Percentiles rank a stretch among this genome's conserved stretches.
Conservation (phyloP, 2,888 invertebrate species). For the Litoditis marina region DNA sequence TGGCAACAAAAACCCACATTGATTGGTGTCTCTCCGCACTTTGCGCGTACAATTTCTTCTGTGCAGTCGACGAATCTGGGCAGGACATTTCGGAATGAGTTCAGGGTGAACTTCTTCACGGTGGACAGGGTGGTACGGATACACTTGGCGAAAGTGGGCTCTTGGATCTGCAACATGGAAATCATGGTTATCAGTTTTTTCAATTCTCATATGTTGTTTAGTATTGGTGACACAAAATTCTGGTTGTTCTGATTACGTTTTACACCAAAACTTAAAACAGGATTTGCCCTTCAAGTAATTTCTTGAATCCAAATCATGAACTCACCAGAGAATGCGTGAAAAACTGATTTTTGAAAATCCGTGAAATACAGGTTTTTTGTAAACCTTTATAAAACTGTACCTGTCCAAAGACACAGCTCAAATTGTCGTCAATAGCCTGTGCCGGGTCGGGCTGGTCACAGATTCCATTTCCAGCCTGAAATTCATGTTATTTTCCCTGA, state of each 20-base stretch:
- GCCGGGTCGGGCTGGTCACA: slow-evolving; percentile 54
- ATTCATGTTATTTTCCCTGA: too few relatives aligned
- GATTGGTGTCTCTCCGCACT: slow-evolving; percentile 55
- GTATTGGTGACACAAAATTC: too few relatives aligned
- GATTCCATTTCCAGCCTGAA: slow-evolving; percentile 50
- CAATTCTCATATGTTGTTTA: too few relatives aligned
- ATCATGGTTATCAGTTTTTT: too few relatives aligned
- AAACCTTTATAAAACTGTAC: too few relatives aligned
- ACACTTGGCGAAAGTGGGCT: slow-evolving; percentile 58
- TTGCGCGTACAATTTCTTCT: slow-evolving; percentile 49
- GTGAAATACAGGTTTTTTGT: too few relatives aligned
- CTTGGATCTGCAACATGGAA: slow-evolving; percentile 36
- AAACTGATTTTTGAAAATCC: too few relatives aligned
- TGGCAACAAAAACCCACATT: slow-evolving; percentile 21
- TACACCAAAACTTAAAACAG: too few relatives aligned
- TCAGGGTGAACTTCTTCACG: slow-evolving; percentile 53
- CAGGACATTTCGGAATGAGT: slow-evolving; percentile 46
- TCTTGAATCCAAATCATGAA: too few relatives aligned
- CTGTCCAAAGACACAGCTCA: slow-evolving; percentile 53
- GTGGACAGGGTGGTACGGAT: slow-evolving; percentile 54
- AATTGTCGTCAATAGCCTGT: slow-evolving; percentile 55
- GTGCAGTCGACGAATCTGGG: slow-evolving; percentile 58
- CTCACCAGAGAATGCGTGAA: too few relatives aligned
- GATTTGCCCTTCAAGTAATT: too few relatives aligned
- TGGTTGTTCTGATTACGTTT: too few relatives aligned